Percentiles rank a stretch among this genome's conserved stretches.
These are phyloP conservation scores for Drosophila suzukii DNA, from an alignment of 1,140 invertebrate genomes.

Conservation along the genomic window DNA sequence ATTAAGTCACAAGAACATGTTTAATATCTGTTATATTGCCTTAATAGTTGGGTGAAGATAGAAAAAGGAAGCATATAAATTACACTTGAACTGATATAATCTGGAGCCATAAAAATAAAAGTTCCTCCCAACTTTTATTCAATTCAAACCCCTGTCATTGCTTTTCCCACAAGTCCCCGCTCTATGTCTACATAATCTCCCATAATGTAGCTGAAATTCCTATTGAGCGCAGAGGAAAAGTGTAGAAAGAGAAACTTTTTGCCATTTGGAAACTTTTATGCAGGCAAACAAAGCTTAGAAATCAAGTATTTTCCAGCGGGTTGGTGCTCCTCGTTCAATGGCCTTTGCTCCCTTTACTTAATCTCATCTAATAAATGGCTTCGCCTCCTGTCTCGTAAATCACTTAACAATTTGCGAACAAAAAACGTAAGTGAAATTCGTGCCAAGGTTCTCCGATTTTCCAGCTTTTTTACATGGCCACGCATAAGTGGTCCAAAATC, in stretches of 20 bases:
- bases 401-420: conserved; percentile 84
- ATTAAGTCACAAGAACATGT: not conserved
- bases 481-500: conserved; percentile 84
- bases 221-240: conserved; percentile 43
- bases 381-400: conserved; percentile 84
- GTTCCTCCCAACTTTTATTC: conserved; percentile 25
- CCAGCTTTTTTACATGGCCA: conserved; percentile 74
- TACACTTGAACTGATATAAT: conserved; percentile 24
- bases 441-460: conserved; percentile 72
- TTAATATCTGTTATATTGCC: not conserved
- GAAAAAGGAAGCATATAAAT: conserved; percentile 5
- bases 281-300: conserved; percentile 35
- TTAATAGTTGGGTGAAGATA: not conserved
- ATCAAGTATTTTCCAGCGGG: conserved; percentile 13
- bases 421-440: conserved; percentile 70
- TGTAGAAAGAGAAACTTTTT: conserved; percentile 49
- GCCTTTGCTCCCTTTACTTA: conserved; percentile 76
- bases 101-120: conserved; percentile 24
- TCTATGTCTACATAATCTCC: conserved; percentile 62
- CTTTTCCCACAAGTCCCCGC: not conserved
- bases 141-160: conserved; percentile 2
- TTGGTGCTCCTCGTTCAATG: conserved; percentile 27
- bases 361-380: conserved; percentile 84
- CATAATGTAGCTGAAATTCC: conserved; percentile 75
- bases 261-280: conserved; percentile 52